These are phyloP conservation scores for Meiosimyza platycephala DNA, from an alignment of 2,888 invertebrate genomes.

Conservation along the genomic window DNA sequence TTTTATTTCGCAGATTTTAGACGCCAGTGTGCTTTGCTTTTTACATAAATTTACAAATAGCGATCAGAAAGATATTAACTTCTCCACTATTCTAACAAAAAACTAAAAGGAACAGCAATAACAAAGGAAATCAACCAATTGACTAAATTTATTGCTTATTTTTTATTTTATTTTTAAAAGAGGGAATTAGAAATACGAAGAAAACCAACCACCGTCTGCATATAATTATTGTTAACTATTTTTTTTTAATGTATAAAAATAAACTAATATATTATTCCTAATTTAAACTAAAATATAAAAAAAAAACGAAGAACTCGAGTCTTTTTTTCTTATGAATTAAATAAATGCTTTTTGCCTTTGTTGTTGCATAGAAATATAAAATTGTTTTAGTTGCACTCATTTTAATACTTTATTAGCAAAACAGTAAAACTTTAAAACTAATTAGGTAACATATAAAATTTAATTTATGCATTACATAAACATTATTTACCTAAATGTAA, in stretches of 20 bases:
- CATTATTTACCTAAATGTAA: conserved; percentile 13
- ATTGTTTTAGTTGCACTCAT: conserved; percentile 20
- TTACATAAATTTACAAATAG: conserved; percentile 40
- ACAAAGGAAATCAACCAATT: conserved; percentile 34
- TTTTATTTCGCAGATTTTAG: conserved; percentile 43
- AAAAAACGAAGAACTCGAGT: conserved; percentile 2
- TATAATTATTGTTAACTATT: conserved; percentile 24
- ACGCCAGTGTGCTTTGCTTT: conserved; percentile 50
- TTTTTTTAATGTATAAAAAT: conserved; percentile 14
- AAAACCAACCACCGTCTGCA: conserved; percentile 38
- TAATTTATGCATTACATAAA: conserved; percentile 18
- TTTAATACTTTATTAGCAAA: not conserved
- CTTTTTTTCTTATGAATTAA: not conserved
- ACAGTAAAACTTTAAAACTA: not conserved
- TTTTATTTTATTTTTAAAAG: conserved; percentile 22
- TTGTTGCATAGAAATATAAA: conserved; percentile 4
- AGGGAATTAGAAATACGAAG: conserved; percentile 20
- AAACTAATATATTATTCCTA: not conserved
- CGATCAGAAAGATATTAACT: conserved; percentile 16
- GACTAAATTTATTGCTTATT: conserved; percentile 34
- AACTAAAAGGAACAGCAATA: conserved; percentile 21
- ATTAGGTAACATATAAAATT: conserved; percentile 32
- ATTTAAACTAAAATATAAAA: conserved; percentile 6
- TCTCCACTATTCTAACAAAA: conserved; percentile 2
- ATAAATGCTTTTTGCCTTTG: not conserved